Base-by-base conservation (phyloP, 2,113 vertebrate genomes). In the Strigops habroptila region DNA sequence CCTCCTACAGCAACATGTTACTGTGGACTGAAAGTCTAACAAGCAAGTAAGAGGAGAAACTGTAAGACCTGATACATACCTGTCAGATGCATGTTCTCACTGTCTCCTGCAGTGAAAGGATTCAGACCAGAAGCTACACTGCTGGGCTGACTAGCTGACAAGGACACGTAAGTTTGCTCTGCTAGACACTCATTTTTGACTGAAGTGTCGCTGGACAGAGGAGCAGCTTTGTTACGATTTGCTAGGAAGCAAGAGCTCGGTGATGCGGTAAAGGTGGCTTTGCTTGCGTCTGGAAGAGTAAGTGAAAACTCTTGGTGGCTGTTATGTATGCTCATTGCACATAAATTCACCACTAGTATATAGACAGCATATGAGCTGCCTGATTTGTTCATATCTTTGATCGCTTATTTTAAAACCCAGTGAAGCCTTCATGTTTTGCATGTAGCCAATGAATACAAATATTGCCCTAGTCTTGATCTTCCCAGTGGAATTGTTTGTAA, bases 211-310 rank as follows among this genome's bases (percentile, higher is more conserved):
- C 57, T 97, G 92, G 96, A 53, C 81, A 97, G 81, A 10, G 93
- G 52, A 22, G 81, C 83, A 6, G 95, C 84, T 97, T 99, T 99
- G 97, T 98, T 99, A 81, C 99, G 99, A 96, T 99, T 99, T 93
- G 99, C 99, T 64, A 99, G 96, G 95, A 99, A 99, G 96, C 99
- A 99, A 70, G 99, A 99, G 91, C 99, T 99, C 3, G 99, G 99
- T 21, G 99, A 99, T 43, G 99, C 99, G 2, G 98, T 99, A 95
- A 99, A 99, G 18, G 99, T 98, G 15, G 99, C 99, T 98, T 99
- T 99, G 96, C 99, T 99, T 78, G 99, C 99, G 97, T 99, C 99
- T 99, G 96, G 65, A 98, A 98, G 69, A 73, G 33, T 19, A 93
- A 95, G 83, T 24, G 5, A 84, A 92, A 89, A 82, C 22, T 27